Conservation (phyloP, 2,113 vertebrate species). For the Progne subis region DNA sequence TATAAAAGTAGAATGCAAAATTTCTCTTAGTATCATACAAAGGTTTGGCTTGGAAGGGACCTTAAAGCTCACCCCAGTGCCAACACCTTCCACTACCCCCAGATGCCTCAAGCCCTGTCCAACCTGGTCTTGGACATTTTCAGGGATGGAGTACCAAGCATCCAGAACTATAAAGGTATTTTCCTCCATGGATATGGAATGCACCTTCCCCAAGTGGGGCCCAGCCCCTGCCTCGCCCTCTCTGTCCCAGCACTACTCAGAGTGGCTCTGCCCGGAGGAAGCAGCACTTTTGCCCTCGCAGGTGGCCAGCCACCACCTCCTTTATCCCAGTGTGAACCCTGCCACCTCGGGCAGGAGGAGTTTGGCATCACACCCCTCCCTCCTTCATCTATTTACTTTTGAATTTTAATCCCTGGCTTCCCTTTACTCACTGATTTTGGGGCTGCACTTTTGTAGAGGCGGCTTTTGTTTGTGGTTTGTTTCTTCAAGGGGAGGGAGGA, state of each 20-base stretch:
- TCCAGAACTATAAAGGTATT: neutral
- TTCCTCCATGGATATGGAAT: neutral
- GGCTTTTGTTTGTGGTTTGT: neutral
- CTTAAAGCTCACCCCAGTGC: neutral
- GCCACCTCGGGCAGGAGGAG: neutral
- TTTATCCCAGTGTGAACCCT: neutral
- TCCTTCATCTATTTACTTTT: neutral
- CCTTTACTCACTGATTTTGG: neutral
- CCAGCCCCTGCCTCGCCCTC: neutral
- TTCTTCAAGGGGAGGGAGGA: neutral
- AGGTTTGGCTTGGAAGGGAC: neutral
- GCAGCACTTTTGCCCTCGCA: accelerated
- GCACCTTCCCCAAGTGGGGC: neutral
- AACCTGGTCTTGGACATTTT: neutral
- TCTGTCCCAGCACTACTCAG: accelerated
- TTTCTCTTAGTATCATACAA: neutral
- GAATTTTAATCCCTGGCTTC: neutral
- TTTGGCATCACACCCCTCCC: neutral
- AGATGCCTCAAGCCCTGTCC: accelerated
- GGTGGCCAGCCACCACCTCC: neutral
- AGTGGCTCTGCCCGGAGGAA: neutral
- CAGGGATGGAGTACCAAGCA: neutral
- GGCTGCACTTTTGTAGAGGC: accelerated
- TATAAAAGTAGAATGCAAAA: neutral
- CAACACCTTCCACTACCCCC: neutral